These are phyloP conservation scores for Coccyzus lansbergi DNA, from an alignment of 2,797 vertebrate genomes.

Conservation along the genomic window DNA sequence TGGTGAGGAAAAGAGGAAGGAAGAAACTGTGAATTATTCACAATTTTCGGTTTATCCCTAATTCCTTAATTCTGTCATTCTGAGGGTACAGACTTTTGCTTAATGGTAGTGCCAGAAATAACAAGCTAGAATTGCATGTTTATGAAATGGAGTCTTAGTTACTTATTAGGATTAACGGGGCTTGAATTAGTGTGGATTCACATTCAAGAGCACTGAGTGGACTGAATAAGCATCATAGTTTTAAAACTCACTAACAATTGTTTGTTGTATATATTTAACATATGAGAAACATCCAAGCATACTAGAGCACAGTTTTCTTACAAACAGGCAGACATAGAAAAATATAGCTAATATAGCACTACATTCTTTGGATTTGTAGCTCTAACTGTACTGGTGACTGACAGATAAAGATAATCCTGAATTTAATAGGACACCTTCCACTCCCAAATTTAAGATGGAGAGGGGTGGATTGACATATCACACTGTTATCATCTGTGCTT, in stretches of 20 bases:
- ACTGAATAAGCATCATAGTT: conserved; percentile 23
- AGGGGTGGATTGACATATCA: not conserved
- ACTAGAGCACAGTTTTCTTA: not conserved
- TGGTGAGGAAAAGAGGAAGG: not conserved
- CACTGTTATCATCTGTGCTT: not conserved
- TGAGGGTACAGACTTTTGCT: conserved; percentile 31
- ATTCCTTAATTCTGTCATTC: conserved; percentile 50
- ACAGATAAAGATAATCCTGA: not conserved
- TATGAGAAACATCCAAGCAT: not conserved
- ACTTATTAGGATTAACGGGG: conserved; percentile 60
- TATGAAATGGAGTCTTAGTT: conserved; percentile 65
- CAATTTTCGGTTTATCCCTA: conserved; percentile 35
- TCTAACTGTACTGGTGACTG: not conserved
- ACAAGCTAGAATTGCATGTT: conserved; percentile 65
- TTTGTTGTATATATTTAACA: conserved; percentile 19
- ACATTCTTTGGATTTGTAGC: not conserved
- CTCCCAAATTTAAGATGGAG: not conserved
- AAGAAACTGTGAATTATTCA: conserved; percentile 33
- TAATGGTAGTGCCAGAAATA: conserved; percentile 63
- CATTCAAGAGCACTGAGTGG: conserved; percentile 24
- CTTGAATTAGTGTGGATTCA: conserved; percentile 59
- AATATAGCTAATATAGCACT: not conserved
- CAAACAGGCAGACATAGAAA: not conserved
- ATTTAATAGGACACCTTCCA: not conserved
- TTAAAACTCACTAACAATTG: not conserved